Base-by-base conservation (phyloP, 2,888 invertebrate genomes). In the Ornithoptera alexandrae region DNA sequence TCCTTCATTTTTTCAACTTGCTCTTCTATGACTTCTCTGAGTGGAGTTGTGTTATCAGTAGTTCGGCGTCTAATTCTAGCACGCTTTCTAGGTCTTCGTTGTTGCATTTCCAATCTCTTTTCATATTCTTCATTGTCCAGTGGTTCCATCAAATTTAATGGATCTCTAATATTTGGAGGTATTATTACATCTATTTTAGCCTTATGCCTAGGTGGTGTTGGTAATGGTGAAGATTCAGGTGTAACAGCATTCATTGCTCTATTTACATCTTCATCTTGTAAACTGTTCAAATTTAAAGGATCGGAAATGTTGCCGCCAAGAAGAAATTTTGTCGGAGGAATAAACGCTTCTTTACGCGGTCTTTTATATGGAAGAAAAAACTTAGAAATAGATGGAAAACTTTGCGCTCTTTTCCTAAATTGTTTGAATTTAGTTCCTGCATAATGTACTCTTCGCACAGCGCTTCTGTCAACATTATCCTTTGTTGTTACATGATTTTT, bases 221-320 rank as follows among this genome's bases (percentile, higher is more conserved):
- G 96, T 81, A 97, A 87, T 0, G 98, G 98, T 70, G 98, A 98
- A 46, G 97, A 97, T 81, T 97, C 96, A 67, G 98, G 98, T 20
- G 98, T 98, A 0, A 96, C 96, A n/a, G 96, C 96, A 88, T 97
- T 97, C 94, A 97, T 96, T 10, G 96, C 96, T 76, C 96, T 93
- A 78, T 95, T 95, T 24, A 95, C 93, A 77, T 96, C 96, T 83
- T 96, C 96, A 84, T 96, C 96, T 87, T 96, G 97, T 78, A 99
- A 93, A 82, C 98, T 98, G 82, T 97, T 98, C 72, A 99, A 89
- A 90, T 99, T 99, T 62, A 99, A 89, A 0, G 98, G 99, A 93
- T 99, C 99, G 76, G 96, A 96, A 76, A 98, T 98, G 86, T 98
- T 98, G 12, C 98, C 99, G 61, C 98, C 99, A 2, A 98, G 94